These are phyloP conservation scores for Liasis olivaceus DNA, from an alignment of 2,797 vertebrate species.

Conservation along the genomic window DNA sequence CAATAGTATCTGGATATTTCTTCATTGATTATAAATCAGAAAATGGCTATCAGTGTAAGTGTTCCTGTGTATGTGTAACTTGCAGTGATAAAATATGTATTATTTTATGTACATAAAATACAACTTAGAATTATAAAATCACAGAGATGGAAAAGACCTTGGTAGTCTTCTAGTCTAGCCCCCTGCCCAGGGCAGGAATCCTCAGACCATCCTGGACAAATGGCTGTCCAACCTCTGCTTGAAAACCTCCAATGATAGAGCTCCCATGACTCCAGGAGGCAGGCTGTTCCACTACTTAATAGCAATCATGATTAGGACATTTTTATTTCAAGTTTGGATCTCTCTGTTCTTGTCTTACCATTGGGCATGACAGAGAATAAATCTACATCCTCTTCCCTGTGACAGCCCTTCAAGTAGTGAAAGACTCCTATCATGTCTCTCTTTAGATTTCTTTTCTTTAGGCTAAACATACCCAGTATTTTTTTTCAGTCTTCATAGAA, in stretches of 20 bases:
- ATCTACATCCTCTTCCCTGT: background rate
- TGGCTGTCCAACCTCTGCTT: background rate
- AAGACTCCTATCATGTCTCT: background rate
- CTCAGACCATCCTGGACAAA: background rate
- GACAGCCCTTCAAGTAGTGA: background rate
- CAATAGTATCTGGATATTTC: no score
- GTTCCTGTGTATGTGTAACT: no score
- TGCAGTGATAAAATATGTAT: no score
- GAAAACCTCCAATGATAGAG: background rate
- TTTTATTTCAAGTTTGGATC: background rate
- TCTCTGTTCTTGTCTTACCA: background rate
- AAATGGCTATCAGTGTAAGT: background rate
- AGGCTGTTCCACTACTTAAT: background rate
- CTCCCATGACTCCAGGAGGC: background rate
- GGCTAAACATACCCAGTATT: background rate
- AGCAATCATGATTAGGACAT: background rate
- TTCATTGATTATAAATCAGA: no score
- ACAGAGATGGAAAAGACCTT: background rate
- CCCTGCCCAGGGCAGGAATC: background rate
- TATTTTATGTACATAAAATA: background rate
- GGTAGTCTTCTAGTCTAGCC: background rate
- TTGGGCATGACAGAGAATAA: background rate
- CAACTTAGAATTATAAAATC: background rate
- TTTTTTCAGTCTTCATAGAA: background rate
- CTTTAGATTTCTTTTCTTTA: background rate